Base-by-base conservation (phyloP, 2,797 vertebrate genomes). In the Oreochromis grahami region DNA sequence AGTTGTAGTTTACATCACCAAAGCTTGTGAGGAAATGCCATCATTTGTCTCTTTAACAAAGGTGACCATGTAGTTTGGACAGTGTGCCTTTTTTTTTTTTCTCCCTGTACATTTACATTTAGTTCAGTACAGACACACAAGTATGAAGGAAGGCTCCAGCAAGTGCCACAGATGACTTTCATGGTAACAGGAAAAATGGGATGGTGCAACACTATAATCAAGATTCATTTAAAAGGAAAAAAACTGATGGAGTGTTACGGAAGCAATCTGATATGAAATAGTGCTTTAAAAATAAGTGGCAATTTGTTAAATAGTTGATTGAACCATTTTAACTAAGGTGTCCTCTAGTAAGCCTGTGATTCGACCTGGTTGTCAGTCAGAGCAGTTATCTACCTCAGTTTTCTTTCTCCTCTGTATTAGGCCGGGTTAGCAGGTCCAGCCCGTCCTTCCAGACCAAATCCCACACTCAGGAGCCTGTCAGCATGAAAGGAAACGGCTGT, bases 361-460 rank as follows among this genome's bases (percentile, higher is more conserved):
- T 97, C 96, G 96, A 97, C 97, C 97, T 98, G 97, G 97, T 93
- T 97, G 97, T 97, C 97, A 95, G 95, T 96, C 95, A 96, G 98
- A 98, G 98, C 97, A 97, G 96, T 97, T 98, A 98, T 98, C 98
- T 99, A 99, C 98, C 98, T 99, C 98, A 99, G 96, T 97, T 98
- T 97, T 94, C 94, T 97, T 98, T 97, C 95, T 96, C 94, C 97
- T 99, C 97, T 97, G 95, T 97, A 97, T 92, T 96, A 96, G 97
- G 97, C 97, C 96, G 97, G 98, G 98, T 98, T 96, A 97, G 98
- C 98, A 97, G 97, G 98, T 97, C 97, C 98, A 97, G 97, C 97
- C 98, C 97, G 97, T 96, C 97, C 97, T 97, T 96, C 96, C 97
- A 98, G 98, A 99, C 98, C 98, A 99, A 99, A 98, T 94, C 97